A percentile compares a stretch with the other conserved stretches of the same genome.
These are phyloP conservation scores for Embiotoca jacksoni DNA, from an alignment of 2,113 vertebrate species.

Conservation along the genomic window DNA sequence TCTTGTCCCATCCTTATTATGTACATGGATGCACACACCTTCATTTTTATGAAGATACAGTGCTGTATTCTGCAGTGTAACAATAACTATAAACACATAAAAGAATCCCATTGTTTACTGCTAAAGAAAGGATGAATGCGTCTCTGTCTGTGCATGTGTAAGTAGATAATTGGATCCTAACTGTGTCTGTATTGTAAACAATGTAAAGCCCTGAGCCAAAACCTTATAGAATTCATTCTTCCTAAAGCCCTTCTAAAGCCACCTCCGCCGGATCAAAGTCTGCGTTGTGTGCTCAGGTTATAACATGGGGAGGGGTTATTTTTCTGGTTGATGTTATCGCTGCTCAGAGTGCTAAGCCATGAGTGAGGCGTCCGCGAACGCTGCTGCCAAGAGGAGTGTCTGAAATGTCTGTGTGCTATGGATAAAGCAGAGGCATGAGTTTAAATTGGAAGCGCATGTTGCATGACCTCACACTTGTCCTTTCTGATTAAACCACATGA, in stretches of 20 bases:
- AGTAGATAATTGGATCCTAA: conserved; percentile 15
- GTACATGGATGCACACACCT: no score
- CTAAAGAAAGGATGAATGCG: neutral
- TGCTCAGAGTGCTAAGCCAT: conserved; percentile 64
- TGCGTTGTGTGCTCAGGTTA: conserved; percentile 61
- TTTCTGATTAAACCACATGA: conserved; percentile 29
- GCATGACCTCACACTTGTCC: conserved; percentile 52
- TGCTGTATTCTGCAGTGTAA: no score
- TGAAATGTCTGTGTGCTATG: conserved; percentile 25
- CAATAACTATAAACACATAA: no score
- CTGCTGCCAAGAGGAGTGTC: conserved; percentile 54
- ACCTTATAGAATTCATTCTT: conserved; percentile 51
- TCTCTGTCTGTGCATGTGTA: conserved; percentile 28
- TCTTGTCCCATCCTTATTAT: no score
- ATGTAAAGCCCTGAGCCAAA: conserved; percentile 30
- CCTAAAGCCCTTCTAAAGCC: conserved; percentile 44
- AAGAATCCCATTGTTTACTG: neutral
- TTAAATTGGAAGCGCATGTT: conserved; percentile 48
- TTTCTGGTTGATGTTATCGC: conserved; percentile 58
- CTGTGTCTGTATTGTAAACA: conserved; percentile 48
- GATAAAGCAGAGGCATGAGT: conserved; percentile 19
- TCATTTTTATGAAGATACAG: no score
- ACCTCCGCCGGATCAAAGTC: conserved; percentile 67
- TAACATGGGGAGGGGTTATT: conserved; percentile 44
- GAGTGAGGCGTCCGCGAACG: conserved; percentile 52